Base-by-base conservation (phyloP, 1,140 invertebrate genomes). In the Zophobas morio region DNA sequence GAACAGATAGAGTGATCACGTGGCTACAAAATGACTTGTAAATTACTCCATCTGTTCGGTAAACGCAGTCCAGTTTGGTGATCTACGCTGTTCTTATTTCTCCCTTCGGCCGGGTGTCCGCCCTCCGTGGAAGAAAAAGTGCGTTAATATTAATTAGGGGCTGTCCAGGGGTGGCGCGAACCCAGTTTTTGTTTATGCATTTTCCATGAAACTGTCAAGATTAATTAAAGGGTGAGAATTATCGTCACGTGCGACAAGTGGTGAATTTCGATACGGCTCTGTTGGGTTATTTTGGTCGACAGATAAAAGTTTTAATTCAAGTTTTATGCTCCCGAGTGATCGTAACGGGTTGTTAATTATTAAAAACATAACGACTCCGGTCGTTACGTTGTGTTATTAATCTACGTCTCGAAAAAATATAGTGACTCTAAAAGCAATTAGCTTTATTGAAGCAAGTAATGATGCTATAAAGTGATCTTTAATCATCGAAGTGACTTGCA, bases 111-210 rank as follows among this genome's bases (percentile, higher is more conserved):
- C 32, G 42, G 3, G 8, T 46, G 3, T 46, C 35, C 54, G 20
- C 8, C 54, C 3, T 34, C 2, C 3, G 54, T 34, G 2, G 49
- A 51, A 51, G 20, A 20, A 51, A 51, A 6, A 2, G 49, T 5
- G 49, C 20, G 54, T 57, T 57, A 57, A 57, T 57, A 34, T 57
- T 57, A 57, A 57, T 57, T 57, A 57, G 34, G 54, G 35, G 5
- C 2, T 3, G 33, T 35, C 54, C 49, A 20, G 49, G 42, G 42
- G 6, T 46, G 42, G 42, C 42, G 6, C 6, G 49, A 4, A 20
- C 8, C 32, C 54, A 33, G 1, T 57, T 57, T 57, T 57, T 36
- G 54, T 57, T 51, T 51, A 46, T 53, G 33, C 54, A 57, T 57
- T 57, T 57, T 57, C 3, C 54, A 57, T 57, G 54, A 57, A 35